phyloP scores from a whole-genome alignment of 1,140 invertebrate species.

The Papilio polytes region DNA sequence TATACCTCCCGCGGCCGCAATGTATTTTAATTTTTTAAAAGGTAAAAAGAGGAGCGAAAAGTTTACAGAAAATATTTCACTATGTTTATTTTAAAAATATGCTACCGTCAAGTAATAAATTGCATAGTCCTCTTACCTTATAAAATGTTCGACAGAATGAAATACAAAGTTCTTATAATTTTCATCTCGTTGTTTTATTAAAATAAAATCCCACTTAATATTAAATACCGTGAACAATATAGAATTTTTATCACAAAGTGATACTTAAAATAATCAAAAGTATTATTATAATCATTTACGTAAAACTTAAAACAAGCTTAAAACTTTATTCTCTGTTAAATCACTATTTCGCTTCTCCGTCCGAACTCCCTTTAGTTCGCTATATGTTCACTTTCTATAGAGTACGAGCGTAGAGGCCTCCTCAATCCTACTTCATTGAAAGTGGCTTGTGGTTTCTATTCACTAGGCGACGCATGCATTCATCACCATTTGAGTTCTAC shows the following conservation, averaged over 20 bases:
- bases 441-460: constrained; percentile 4
- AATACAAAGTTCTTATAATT: not conserved
- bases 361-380: not conserved
- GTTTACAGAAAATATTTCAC: constrained; percentile 7
- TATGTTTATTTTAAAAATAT: constrained; percentile 20
- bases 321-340: not conserved
- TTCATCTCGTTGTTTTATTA: too few species aligned
- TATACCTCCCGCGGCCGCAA: not conserved
- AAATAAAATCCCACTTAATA: too few species aligned
- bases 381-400: not conserved
- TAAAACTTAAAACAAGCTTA: too few species aligned
- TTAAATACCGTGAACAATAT: too few species aligned
- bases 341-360: not conserved
- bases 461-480: not conserved
- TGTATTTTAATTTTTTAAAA: not conserved
- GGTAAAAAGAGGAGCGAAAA: not conserved
- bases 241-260: too few species aligned
- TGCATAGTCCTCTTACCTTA: not conserved
- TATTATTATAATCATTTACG: too few species aligned
- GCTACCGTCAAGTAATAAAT: not conserved
- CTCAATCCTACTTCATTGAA: not conserved
- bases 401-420: not conserved
- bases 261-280: too few species aligned
- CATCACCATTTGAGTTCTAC: not conserved
- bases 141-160: not conserved